Evolutionary conservation across 2,888 invertebrate genomes (phyloP).

Genomic region (Drosophila pseudotakahashii): DNA sequence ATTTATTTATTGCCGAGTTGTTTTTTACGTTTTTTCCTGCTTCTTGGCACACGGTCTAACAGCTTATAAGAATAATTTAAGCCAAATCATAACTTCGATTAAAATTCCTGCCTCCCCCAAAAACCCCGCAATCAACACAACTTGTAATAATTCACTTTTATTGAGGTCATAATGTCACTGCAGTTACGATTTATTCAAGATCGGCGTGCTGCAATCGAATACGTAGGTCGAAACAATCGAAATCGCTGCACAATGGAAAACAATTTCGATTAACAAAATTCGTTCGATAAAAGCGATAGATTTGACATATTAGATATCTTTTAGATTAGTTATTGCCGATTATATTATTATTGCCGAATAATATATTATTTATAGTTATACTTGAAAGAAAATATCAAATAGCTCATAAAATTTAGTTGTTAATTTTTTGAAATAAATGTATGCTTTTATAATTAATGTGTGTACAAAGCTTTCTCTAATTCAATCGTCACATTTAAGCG

Average conservation of each 20-base stretch:
- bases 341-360: too few species aligned
- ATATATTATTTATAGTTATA: too few species aligned
- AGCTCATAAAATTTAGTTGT: too few species aligned
- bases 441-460: too few species aligned
- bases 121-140: not conserved
- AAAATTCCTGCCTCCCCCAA: slow-evolving; percentile 6
- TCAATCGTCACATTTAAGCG: not conserved
- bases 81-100: slow-evolving; percentile 15
- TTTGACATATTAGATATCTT: too few species aligned
- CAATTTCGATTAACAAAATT: not conserved
- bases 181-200: slow-evolving; percentile 21
- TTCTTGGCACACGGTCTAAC: slow-evolving; percentile 14
- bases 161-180: slow-evolving; percentile 38
- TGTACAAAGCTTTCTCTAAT: slow-evolving; percentile 31
- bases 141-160: slow-evolving; percentile 34
- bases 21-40: slow-evolving; percentile 39
- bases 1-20: slow-evolving; percentile 41
- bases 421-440: too few species aligned
- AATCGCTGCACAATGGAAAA: not conserved
- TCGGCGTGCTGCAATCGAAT: slow-evolving; percentile 18
- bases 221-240: not conserved
- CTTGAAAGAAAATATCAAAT: too few species aligned
- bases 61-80: slow-evolving; percentile 13
- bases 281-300: not conserved
- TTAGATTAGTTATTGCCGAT: too few species aligned